Conservation (phyloP, 1,140 invertebrate genomes). For the Procambarus clarkii region DNA sequence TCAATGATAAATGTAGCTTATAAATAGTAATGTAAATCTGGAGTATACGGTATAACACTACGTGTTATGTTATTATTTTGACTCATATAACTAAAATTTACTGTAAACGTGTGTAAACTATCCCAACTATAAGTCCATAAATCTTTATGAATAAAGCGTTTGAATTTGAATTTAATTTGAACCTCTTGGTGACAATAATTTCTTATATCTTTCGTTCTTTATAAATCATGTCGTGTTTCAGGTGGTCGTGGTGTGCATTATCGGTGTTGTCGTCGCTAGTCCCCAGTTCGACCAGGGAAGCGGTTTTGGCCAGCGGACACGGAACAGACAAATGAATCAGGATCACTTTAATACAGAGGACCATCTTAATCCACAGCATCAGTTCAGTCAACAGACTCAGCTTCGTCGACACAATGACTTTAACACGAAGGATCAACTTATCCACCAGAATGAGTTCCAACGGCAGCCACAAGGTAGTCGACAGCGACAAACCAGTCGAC, state of each 20-base stretch:
- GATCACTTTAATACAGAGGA: too few species aligned
- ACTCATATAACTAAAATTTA: too few species aligned
- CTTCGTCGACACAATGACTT: background rate
- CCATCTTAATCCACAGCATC: background rate
- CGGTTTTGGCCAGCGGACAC: background rate
- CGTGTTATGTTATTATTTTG: too few species aligned
- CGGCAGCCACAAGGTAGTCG: background rate
- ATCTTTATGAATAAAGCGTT: too few species aligned
- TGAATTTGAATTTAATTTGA: too few species aligned
- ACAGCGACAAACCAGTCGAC: background rate
- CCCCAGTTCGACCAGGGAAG: background rate
- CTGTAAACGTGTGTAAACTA: too few species aligned
- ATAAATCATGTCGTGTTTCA: background rate
- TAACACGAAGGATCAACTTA: background rate
- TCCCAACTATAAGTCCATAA: too few species aligned
- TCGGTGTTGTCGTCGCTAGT: background rate
- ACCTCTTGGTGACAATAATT: too few species aligned
- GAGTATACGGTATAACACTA: too few species aligned
- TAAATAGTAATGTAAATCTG: too few species aligned
- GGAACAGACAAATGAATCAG: background rate
- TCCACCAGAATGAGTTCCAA: background rate
- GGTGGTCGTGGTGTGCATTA: slow-evolving; percentile 7
- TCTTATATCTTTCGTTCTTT: background rate
- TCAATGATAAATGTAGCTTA: too few species aligned
- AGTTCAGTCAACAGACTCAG: background rate